These are phyloP conservation scores for Ephydatia muelleri DNA, from an alignment of 37 sponge, comb jelly and placozoan species.

Conservation along the genomic window DNA sequence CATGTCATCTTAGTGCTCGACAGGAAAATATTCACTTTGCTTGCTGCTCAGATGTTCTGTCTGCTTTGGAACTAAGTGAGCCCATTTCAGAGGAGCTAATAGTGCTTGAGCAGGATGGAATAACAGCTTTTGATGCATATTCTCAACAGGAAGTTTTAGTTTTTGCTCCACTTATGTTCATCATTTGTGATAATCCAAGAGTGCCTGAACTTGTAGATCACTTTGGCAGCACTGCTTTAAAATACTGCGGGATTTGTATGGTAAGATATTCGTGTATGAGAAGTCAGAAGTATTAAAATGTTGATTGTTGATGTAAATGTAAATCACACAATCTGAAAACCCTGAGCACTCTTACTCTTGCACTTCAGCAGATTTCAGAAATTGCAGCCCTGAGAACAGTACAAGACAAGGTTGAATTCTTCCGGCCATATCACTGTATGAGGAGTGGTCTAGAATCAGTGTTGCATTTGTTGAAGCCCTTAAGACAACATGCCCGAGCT, in stretches of 20 bases:
- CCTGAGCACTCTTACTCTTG: no score
- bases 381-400: no score
- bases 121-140: slow-evolving; percentile 14
- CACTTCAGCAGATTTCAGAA: no score
- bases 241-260: slow-evolving; percentile 52
- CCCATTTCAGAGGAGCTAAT: slow-evolving; percentile 21
- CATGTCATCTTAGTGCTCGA: slow-evolving; percentile 12
- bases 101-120: slow-evolving; percentile 14
- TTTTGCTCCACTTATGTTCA: slow-evolving; percentile 22
- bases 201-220: slow-evolving; percentile 37
- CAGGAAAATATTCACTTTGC: slow-evolving; percentile 40
- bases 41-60: slow-evolving; percentile 27
- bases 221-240: slow-evolving; percentile 27
- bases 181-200: slow-evolving; percentile 38
- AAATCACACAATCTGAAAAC: no score
- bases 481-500: slow-evolving; percentile 1
- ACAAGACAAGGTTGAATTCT: neutral
- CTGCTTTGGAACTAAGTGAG: slow-evolving; percentile 16
- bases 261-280: slow-evolving; percentile 14
- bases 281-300: no score
- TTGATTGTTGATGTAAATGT: no score
- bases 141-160: slow-evolving; percentile 22
- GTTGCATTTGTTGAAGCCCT: slow-evolving; percentile 26
- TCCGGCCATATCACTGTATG: neutral
- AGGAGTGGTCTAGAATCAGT: neutral